A percentile compares a stretch with the other conserved stretches of the same genome.
Evolutionary conservation across 2,113 vertebrate genomes (phyloP).

Genomic region (Rhinogobius similis): DNA sequence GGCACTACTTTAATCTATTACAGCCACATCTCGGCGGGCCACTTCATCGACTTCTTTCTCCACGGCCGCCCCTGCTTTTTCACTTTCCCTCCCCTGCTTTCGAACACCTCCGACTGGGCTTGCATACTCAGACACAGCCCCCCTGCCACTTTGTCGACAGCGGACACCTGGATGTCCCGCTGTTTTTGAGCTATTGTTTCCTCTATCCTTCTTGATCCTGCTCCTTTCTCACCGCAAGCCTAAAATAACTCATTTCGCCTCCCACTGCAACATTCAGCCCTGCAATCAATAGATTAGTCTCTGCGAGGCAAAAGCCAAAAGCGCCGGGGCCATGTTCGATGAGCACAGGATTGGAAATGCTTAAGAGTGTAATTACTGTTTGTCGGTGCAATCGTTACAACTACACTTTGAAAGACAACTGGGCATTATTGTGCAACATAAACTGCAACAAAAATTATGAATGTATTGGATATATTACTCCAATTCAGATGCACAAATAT

Average conservation of each 20-base stretch:
- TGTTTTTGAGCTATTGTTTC: slow-evolving; percentile 57
- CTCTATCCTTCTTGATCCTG: slow-evolving; percentile 20
- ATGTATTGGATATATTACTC: background rate
- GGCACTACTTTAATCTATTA: slow-evolving; percentile 67
- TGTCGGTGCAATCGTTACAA: slow-evolving; percentile 2
- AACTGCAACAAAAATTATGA: background rate
- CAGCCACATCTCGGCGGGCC: slow-evolving; percentile 56
- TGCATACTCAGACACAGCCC: slow-evolving; percentile 22
- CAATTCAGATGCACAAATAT: background rate
- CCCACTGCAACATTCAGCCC: slow-evolving; percentile 59
- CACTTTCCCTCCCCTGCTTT: slow-evolving; percentile 6
- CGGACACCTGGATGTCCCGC: slow-evolving; percentile 48
- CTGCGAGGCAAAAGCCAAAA: slow-evolving; percentile 15
- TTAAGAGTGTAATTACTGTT: slow-evolving; percentile 13
- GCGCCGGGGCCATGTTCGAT: slow-evolving; percentile 1
- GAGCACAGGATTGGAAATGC: background rate
- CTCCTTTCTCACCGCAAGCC: slow-evolving; percentile 43
- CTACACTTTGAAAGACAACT: background rate
- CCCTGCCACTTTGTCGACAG: slow-evolving; percentile 24
- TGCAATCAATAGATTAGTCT: slow-evolving; percentile 67
- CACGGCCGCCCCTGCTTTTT: slow-evolving; percentile 40
- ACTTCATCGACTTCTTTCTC: slow-evolving; percentile 45
- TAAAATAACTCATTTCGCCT: slow-evolving; percentile 65
- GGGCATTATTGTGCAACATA: background rate
- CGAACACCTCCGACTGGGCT: slow-evolving; percentile 6